Evolutionary conservation across 1,140 invertebrate species (phyloP).

Genomic region (Conus ventricosus): DNA sequence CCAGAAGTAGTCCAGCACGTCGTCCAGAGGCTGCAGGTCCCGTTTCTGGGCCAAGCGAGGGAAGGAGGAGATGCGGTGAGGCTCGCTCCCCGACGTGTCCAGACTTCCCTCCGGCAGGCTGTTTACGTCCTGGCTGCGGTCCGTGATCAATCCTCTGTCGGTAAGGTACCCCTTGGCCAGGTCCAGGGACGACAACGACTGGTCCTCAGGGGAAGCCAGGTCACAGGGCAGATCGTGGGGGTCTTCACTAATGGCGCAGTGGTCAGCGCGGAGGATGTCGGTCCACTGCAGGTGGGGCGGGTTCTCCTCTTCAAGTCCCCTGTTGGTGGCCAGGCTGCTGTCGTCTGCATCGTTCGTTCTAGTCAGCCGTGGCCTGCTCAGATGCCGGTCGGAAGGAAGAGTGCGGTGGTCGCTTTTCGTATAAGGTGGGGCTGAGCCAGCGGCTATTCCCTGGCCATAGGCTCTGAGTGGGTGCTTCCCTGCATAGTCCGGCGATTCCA

Average conservation of each 20-base stretch:
- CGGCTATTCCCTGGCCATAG: not conserved
- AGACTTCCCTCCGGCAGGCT: not conserved
- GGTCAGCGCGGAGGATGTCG: not conserved
- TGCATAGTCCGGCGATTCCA: not conserved
- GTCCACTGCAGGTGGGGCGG: not conserved
- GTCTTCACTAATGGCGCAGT: not conserved
- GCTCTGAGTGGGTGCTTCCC: not conserved
- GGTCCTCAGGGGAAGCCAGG: not conserved
- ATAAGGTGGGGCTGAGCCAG: not conserved
- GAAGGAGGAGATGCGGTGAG: not conserved
- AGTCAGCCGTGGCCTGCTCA: not conserved
- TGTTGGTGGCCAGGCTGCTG: no score
- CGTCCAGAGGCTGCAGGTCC: not conserved
- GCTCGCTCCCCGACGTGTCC: conserved; percentile 5
- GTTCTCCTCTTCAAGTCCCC: not conserved
- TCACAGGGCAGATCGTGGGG: not conserved
- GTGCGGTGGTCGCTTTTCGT: not conserved
- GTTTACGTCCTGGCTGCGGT: not conserved
- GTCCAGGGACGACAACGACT: not conserved
- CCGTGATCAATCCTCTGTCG: not conserved
- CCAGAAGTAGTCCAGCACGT: conserved; percentile 34
- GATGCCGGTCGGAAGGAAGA: not conserved
- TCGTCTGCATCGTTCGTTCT: not conserved
- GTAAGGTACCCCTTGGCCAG: not conserved
- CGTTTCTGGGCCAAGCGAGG: not conserved